Conservation (phyloP, 2,113 vertebrate genomes). For the Procavia capensis region DNA sequence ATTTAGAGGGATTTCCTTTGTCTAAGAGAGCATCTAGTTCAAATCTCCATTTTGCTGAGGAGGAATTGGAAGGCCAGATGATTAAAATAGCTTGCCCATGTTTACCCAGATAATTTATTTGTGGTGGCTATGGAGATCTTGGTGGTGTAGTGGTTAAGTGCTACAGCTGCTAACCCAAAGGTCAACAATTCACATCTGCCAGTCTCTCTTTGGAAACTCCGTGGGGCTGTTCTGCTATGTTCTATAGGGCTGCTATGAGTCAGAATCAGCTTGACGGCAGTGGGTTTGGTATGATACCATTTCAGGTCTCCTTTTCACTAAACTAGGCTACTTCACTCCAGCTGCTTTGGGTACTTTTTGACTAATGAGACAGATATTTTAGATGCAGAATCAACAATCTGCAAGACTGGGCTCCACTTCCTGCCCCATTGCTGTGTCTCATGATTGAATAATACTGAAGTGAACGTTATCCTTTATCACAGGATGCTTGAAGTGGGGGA, state of each 20-base stretch:
- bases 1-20: background rate
- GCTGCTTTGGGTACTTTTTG: background rate
- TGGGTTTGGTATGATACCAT: too few species aligned
- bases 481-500: background rate
- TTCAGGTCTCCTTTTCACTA: background rate
- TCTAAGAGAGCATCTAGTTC: background rate
- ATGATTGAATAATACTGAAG: constrained; percentile 28
- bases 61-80: background rate
- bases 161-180: too few species aligned
- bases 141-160: too few species aligned
- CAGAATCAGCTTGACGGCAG: too few species aligned
- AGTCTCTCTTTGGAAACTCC: too few species aligned
- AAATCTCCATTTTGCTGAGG: background rate
- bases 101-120: background rate
- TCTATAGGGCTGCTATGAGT: too few species aligned
- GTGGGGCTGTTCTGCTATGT: too few species aligned
- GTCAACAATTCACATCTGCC: too few species aligned
- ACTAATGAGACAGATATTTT: background rate
- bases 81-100: background rate
- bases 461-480: constrained; percentile 10
- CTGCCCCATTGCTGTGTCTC: constrained; percentile 31
- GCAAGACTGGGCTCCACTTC: constrained; percentile 53
- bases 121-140: background rate
- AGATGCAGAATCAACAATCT: constrained; percentile 30
- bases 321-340: background rate